phyloP scores from a whole-genome alignment of 2,113 vertebrate genomes.

The Ascaphus truei region DNA sequence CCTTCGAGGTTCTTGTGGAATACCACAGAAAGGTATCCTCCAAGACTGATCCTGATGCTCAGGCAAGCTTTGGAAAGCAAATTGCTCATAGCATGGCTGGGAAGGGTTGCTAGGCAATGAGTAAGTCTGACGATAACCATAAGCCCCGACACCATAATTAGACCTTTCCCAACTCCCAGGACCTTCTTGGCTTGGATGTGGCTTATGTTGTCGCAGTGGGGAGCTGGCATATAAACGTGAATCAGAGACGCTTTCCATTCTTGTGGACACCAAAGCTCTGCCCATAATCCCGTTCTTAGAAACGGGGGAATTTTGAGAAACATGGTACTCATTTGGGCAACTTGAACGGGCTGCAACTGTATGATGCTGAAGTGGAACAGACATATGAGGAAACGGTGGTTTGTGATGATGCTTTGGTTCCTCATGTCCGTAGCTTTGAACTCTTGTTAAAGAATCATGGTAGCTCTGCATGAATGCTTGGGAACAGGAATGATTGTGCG shows the following conservation, averaged over 20 bases:
- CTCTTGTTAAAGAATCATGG: constrained; percentile 68
- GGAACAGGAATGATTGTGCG: constrained; percentile 59
- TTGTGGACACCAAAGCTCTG: constrained; percentile 72
- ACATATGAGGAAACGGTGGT: constrained; percentile 73
- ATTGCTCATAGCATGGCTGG: constrained; percentile 73
- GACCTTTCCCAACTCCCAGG: constrained; percentile 71
- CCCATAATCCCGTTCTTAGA: constrained; percentile 71
- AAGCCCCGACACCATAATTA: constrained; percentile 64
- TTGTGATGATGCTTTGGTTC: constrained; percentile 74
- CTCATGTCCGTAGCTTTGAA: constrained; percentile 76
- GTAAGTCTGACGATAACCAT: constrained; percentile 72
- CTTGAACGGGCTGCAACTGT: constrained; percentile 70
- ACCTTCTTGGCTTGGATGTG: constrained; percentile 71
- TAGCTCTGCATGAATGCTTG: constrained; percentile 70
- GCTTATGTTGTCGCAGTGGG: constrained; percentile 68
- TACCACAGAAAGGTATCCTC: constrained; percentile 65
- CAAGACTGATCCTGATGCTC: constrained; percentile 81
- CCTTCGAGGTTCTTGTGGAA: constrained; percentile 65
- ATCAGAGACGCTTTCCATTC: constrained; percentile 85
- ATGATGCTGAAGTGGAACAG: constrained; percentile 80
- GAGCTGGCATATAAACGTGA: constrained; percentile 80
- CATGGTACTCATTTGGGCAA: constrained; percentile 81
- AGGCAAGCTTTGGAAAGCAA: constrained; percentile 82
- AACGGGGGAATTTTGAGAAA: constrained; percentile 55
- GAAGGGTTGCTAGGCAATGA: constrained; percentile 65